phyloP scores from a whole-genome alignment of 2,888 invertebrate species.

The Xestoiulus laeticollis region DNA sequence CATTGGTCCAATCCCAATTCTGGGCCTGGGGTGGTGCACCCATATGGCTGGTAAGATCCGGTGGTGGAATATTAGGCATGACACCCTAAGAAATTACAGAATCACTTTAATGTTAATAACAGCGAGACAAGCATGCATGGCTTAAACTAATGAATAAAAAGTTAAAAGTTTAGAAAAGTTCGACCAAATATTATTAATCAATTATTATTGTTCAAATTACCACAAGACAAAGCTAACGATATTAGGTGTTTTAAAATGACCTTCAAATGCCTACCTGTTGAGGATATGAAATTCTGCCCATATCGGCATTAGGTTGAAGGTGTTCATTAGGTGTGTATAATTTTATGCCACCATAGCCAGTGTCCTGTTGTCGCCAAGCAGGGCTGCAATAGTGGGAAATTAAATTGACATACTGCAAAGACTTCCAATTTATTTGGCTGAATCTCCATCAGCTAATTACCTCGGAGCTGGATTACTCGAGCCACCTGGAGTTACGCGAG shows the following conservation, averaged over 20 bases:
- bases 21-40: constrained; percentile 4
- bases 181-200: too few species aligned
- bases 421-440: not conserved
- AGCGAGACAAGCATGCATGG: not conserved
- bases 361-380: constrained; percentile 15
- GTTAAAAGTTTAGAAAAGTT: not conserved
- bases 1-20: constrained; percentile 44
- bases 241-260: too few species aligned
- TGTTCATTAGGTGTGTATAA: constrained; percentile 52
- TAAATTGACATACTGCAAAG: not conserved
- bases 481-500: constrained; percentile 12
- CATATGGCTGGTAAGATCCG: constrained; percentile 39
- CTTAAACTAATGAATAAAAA: too few species aligned
- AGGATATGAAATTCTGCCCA: not conserved
- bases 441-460: not conserved
- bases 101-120: not conserved
- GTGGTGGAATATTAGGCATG: not conserved
- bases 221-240: too few species aligned
- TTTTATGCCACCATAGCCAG: constrained; percentile 50
- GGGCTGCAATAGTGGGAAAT: not conserved
- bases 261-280: constrained; percentile 11
- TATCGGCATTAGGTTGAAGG: not conserved
- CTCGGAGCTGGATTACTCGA: constrained; percentile 23
- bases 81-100: not conserved
- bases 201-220: too few species aligned